These are phyloP conservation scores for Corythoichthys intestinalis DNA, from an alignment of 2,113 vertebrate genomes.

Conservation along the genomic window DNA sequence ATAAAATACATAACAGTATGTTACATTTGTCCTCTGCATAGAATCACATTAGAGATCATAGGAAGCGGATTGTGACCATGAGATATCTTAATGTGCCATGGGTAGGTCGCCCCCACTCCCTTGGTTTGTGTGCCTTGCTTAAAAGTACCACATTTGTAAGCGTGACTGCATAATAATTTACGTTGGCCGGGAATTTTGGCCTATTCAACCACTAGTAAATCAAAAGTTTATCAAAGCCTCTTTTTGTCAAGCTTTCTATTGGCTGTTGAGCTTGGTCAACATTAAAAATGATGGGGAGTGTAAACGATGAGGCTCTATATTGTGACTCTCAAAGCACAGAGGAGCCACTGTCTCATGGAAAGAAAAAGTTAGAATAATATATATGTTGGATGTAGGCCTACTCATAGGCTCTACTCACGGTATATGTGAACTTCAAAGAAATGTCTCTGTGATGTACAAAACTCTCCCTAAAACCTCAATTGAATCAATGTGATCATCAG, in stretches of 20 bases:
- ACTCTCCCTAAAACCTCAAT: slow-evolving; percentile 30
- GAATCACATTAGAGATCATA: background rate
- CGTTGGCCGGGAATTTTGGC: no score
- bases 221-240: background rate
- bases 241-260: background rate
- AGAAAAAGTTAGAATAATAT: slow-evolving; percentile 59
- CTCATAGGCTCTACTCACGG: slow-evolving; percentile 39
- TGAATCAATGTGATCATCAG: slow-evolving; percentile 38
- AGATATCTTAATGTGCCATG: background rate
- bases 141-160: background rate
- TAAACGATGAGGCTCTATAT: slow-evolving; percentile 35
- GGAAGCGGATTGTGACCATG: background rate
- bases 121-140: background rate
- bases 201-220: background rate
- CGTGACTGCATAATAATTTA: no score
- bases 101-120: background rate
- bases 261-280: background rate
- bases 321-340: slow-evolving; percentile 47
- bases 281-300: background rate
- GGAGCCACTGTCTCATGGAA: slow-evolving; percentile 43
- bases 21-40: background rate
- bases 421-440: slow-evolving; percentile 45
- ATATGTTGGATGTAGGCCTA: slow-evolving; percentile 52
- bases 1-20: background rate
- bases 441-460: slow-evolving; percentile 45